These are phyloP conservation scores for Chaenogobius annularis DNA, from an alignment of 2,113 vertebrate genomes.

Conservation along the genomic window DNA sequence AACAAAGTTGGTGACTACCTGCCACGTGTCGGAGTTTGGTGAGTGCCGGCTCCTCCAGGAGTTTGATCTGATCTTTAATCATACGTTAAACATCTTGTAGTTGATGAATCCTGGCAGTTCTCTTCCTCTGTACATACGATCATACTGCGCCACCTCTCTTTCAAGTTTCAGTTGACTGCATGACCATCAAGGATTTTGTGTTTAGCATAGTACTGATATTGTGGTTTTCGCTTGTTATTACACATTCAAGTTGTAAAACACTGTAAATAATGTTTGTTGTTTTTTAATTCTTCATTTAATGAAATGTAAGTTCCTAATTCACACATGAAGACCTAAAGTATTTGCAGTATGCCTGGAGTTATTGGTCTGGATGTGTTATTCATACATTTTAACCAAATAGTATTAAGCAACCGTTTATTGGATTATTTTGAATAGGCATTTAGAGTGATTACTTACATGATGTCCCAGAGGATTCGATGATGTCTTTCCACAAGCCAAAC, in stretches of 20 bases:
- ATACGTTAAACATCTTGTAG: constrained; percentile 80
- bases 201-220: not conserved
- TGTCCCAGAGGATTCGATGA: constrained; percentile 13
- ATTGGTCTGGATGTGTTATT: no score
- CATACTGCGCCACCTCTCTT: constrained; percentile 57
- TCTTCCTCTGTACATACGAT: constrained; percentile 75
- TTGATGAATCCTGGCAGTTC: constrained; percentile 83
- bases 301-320: no score
- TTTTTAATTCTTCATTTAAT: no score
- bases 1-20: constrained; percentile 6
- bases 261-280: no score
- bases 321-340: no score
- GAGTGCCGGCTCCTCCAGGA: constrained; percentile 78
- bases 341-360: no score
- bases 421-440: no score
- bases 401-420: no score
- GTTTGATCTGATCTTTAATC: constrained; percentile 71
- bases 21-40: constrained; percentile 56
- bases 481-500: constrained; percentile 60
- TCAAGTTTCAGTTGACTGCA: constrained; percentile 60
- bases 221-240: not conserved
- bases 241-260: no score
- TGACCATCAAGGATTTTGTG: constrained; percentile 8
- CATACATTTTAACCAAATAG: no score
- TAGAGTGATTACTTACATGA: constrained; percentile 65